Base-by-base conservation (phyloP, 2,113 vertebrate species). In the Corythaixoides concolor region DNA sequence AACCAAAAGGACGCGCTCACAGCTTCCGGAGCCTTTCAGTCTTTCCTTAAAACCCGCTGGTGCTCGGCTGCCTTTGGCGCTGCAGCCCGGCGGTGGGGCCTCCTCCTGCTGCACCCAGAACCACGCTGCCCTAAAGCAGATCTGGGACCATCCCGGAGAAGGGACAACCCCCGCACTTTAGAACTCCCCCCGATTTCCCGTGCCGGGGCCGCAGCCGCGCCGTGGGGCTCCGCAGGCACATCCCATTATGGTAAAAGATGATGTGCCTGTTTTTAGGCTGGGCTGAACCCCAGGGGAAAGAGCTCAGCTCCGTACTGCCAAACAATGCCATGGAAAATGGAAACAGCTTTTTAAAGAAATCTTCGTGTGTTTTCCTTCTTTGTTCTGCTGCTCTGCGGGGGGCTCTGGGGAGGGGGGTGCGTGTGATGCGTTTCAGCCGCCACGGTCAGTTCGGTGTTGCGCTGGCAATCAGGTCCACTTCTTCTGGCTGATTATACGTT, bases 181-280 rank as follows among this genome's bases (percentile, higher is more conserved):
- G 41, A 33, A 64, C 43, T 77, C 4, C 5, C 22, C 50, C 59
- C 4, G 7, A 15, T 68, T 73, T 64, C 62, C 41, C 8, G 14
- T 21, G 47, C 80, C 26, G 32, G 23, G 70, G 56, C 39, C 0
- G 2, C 64, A 21, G 72, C 33, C 9, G 12, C 2, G 35, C 89
- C 0, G 0, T 6, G 33, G 85, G 88, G 55, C 72, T 88, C 39
- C 4, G 50, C 88, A 69, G 92, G 55, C 96, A 90, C 86, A 95
- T 69, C 96, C 95, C 30, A 0, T 96, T 95, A 95, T 93, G 96
- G 94, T 95, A 93, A 96, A 95, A 84, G 89, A 58, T 50, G 60
- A 52, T 62, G 76, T 66, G 93, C 86, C 72, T 93, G 92, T 24
- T 70, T 80, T 90, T 73, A 81, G 82, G 75, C 90, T 83, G 94